Evolutionary conservation across 1,140 invertebrate species (phyloP), one percentile per base, ranked within the genome.

Genomic region (Drosophila varians): DNA sequence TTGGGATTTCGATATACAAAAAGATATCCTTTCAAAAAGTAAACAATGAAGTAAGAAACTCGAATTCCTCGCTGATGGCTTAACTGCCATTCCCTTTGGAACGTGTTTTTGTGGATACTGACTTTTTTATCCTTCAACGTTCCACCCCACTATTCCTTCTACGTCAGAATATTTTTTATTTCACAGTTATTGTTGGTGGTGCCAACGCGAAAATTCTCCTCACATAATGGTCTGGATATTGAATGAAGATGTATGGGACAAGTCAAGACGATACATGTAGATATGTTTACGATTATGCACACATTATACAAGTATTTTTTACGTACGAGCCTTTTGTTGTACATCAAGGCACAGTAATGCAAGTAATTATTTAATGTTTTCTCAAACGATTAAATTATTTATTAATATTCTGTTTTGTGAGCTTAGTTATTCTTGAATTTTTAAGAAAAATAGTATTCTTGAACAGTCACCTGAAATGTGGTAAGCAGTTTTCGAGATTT

Each of bases 161-260:
- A 42, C 46, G 18, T 45, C 48, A 28, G 26, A 19, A 14, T 11
- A 19, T 19, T 57, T 58, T 75, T 78, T 74, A 74, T 83, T 74
- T 83, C 49, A 47, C 60, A 71, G 68, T 34, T 72, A 28, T 68
- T 55, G 52, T 56, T 58, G 66, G 61, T 62, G 65, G 23, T 56
- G 65, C 56, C 75, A 79, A 65, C 71, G 75, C 49, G 76, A 79
- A 73, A 84, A 79, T 60, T 43, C 54, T 54, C 51, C 49, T 14
- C 21, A 47, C 47, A 56, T 58, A 43, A 11, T 57, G 45, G 42
- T 56, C 69, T 71, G 54, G 53, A 43, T 74, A 65, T 71, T 74
- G 64, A 74, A 79, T 84, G 79, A 74, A 83, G 79, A 83, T 79
- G 60, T 66, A 77, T 75, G 55, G 19, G 49, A 47, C 46, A 48